Conservation (phyloP, 2,113 vertebrate species). For the Calcarius ornatus region DNA sequence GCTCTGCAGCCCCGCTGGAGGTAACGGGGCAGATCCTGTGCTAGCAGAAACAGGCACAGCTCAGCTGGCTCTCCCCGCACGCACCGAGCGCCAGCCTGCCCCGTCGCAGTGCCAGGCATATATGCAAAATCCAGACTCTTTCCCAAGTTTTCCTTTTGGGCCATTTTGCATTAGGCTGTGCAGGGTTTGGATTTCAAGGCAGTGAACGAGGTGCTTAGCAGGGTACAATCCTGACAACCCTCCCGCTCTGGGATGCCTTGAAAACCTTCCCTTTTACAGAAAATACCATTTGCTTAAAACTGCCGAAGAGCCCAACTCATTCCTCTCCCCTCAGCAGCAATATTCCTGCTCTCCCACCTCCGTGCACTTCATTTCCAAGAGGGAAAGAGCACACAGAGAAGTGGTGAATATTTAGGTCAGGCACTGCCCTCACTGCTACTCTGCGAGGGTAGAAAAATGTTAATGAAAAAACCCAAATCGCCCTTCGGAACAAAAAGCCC, state of each 20-base stretch:
- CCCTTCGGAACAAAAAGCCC: background rate
- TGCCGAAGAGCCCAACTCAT: background rate
- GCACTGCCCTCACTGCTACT: background rate
- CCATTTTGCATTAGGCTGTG: background rate
- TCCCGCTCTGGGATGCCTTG: background rate
- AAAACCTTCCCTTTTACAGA: background rate
- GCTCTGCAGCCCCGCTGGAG: background rate
- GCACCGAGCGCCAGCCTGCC: background rate
- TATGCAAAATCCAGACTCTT: background rate
- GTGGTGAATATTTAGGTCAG: background rate
- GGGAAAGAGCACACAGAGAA: background rate
- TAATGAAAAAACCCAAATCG: background rate
- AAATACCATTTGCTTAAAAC: background rate
- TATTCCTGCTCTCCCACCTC: background rate
- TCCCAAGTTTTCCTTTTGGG: conserved; percentile 32
- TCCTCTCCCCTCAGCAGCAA: background rate
- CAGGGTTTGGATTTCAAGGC: background rate
- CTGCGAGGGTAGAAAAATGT: background rate
- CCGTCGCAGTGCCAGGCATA: background rate
- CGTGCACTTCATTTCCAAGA: background rate
- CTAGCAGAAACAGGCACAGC: conserved; percentile 10
- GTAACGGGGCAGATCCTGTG: conserved; percentile 25
- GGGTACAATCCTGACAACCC: background rate
- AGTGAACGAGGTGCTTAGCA: background rate
- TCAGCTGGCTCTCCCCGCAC: background rate